Conservation (phyloP, 2,888 invertebrate genomes). For the Plebejus anna region DNA sequence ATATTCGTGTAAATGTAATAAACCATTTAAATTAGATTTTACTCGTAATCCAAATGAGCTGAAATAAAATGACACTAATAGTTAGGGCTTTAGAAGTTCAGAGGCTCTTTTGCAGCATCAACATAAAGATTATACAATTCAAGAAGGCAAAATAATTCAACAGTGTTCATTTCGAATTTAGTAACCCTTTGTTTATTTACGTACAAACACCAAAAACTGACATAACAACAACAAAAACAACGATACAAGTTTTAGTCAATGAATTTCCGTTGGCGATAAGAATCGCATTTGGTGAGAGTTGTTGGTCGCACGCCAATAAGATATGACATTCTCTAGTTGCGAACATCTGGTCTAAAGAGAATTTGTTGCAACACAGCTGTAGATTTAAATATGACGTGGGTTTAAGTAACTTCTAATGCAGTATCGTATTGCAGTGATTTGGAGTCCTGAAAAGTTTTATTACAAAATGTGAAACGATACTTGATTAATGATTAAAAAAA, state of each 20-base stretch:
- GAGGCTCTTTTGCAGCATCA: too few relatives aligned
- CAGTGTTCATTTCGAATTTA: too few relatives aligned
- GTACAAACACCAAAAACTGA: not conserved
- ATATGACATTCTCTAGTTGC: slow-evolving; percentile 7
- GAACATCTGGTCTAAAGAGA: slow-evolving; percentile 11
- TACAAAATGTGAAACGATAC: not conserved
- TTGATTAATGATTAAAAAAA: not conserved
- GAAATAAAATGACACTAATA: too few relatives aligned
- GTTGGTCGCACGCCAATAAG: slow-evolving; percentile 14
- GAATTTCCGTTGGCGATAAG: slow-evolving; percentile 6
- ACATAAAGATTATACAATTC: too few relatives aligned
- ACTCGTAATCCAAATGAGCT: too few relatives aligned
- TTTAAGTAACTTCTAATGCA: not conserved
- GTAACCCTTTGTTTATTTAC: not conserved
- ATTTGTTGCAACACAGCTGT: not conserved
- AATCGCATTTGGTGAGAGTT: slow-evolving; percentile 10
- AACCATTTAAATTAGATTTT: too few relatives aligned
- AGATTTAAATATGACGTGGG: not conserved
- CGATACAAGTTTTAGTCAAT: not conserved
- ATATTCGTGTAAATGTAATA: too few relatives aligned
- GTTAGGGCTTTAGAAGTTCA: too few relatives aligned
- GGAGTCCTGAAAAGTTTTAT: not conserved
- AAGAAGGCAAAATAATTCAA: too few relatives aligned
- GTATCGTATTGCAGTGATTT: not conserved
- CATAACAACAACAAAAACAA: not conserved